phyloP scores from a whole-genome alignment of 1,140 invertebrate genomes.

The Ptiloglossa arizonensis region DNA sequence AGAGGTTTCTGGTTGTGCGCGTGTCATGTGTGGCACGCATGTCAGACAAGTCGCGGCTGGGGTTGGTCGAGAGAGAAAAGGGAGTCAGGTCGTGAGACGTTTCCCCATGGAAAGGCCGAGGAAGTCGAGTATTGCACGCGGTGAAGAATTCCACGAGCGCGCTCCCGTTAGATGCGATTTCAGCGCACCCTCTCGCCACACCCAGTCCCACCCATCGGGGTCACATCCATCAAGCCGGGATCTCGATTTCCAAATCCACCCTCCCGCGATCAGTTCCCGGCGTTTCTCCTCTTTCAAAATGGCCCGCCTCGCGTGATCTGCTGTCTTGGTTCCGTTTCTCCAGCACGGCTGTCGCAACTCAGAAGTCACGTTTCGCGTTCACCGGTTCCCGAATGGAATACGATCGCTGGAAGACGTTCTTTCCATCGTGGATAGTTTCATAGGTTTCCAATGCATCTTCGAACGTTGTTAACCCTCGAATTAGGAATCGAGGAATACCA shows the following conservation, averaged over 20 bases:
- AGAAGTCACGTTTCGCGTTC: conserved; percentile 6
- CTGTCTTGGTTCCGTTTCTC: neutral
- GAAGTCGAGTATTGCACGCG: conserved; percentile 31
- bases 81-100: conserved; percentile 37
- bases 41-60: conserved; percentile 28
- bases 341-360: neutral
- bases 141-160: conserved; percentile 47
- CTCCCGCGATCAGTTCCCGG: conserved; percentile 31
- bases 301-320: conserved; percentile 23
- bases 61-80: conserved; percentile 59
- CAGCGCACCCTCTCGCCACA: conserved; percentile 64
- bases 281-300: conserved; percentile 30
- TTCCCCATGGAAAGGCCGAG: conserved; percentile 48
- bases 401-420: neutral
- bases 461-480: too few species aligned
- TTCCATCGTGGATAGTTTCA: neutral
- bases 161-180: conserved; percentile 45
- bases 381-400: conserved; percentile 10
- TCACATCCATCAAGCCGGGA: conserved; percentile 60
- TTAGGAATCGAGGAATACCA: too few species aligned
- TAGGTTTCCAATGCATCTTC: too few species aligned
- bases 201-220: conserved; percentile 54
- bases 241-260: conserved; percentile 63
- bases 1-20: neutral
- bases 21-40: conserved; percentile 42